phyloP scores from a whole-genome alignment of 2,888 invertebrate species.

The Xestia ashworthii region DNA sequence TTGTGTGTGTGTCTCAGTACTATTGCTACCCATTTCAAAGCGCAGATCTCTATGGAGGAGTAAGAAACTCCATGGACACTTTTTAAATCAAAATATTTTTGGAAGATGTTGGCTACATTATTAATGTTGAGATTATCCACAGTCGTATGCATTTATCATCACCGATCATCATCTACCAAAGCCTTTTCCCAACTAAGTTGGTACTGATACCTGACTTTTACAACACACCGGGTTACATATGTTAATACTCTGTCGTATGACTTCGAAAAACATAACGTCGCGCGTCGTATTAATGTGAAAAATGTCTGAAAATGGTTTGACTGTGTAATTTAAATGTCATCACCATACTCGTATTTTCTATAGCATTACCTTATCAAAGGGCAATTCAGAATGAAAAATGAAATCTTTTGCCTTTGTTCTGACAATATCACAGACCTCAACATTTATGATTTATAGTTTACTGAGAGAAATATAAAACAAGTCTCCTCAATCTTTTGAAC shows the following conservation, averaged over 20 bases:
- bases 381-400: constrained; percentile 58
- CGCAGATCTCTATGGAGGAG: no score
- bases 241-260: background rate
- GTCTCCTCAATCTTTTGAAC: constrained; percentile 47
- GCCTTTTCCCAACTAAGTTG: no score
- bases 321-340: background rate
- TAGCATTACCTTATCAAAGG: background rate
- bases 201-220: no score
- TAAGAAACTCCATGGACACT: no score
- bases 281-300: background rate
- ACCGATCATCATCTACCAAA: no score
- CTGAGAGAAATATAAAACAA: constrained; percentile 64
- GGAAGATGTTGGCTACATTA: no score
- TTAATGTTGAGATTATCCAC: no score
- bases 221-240: background rate
- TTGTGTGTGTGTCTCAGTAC: no score
- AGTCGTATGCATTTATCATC: no score
- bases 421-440: constrained; percentile 58
- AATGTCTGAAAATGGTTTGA: background rate
- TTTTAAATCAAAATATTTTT: no score
- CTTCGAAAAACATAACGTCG: background rate
- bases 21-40: no score
- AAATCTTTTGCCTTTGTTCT: constrained; percentile 47
- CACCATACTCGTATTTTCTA: background rate
- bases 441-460: constrained; percentile 66